phyloP scores from a whole-genome alignment of 2,888 invertebrate species.

The Eurois occulta region DNA sequence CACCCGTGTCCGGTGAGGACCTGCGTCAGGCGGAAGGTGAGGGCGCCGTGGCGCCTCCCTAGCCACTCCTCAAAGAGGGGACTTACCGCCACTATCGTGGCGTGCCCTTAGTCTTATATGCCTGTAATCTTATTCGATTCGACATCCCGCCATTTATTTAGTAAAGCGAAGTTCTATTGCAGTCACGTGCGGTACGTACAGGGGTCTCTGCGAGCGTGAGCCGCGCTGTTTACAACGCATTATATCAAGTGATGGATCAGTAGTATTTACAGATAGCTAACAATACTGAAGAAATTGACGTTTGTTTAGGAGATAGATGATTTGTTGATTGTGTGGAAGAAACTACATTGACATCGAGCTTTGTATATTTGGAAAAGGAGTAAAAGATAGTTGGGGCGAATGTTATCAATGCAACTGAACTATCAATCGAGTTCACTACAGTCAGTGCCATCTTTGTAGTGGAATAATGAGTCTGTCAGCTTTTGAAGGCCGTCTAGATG shows the following conservation, averaged over 20 bases:
- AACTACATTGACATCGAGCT: not conserved
- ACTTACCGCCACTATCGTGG: no score
- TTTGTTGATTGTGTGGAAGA: not conserved
- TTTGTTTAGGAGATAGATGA: conserved; percentile 9
- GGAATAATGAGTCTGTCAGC: not conserved
- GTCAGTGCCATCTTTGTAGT: not conserved
- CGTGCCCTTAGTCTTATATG: no score
- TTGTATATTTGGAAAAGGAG: not conserved
- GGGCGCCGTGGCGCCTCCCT: no score
- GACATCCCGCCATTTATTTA: conserved; percentile 15
- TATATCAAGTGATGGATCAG: conserved; percentile 29
- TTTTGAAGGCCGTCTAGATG: not conserved
- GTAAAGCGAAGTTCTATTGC: conserved; percentile 32
- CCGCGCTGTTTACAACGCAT: conserved; percentile 41
- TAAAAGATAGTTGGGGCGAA: not conserved
- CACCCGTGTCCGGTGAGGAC: no score
- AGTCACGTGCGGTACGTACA: conserved; percentile 39
- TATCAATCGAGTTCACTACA: not conserved
- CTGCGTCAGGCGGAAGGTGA: no score
- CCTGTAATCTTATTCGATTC: conserved; percentile 7
- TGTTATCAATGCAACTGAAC: not conserved
- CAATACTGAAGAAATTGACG: conserved; percentile 5
- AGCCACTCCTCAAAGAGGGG: no score
- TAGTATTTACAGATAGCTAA: conserved; percentile 19
- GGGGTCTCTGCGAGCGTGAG: conserved; percentile 12